These are phyloP conservation scores for Nebria ingens DNA, from an alignment of 1,140 invertebrate genomes.

Conservation along the genomic window DNA sequence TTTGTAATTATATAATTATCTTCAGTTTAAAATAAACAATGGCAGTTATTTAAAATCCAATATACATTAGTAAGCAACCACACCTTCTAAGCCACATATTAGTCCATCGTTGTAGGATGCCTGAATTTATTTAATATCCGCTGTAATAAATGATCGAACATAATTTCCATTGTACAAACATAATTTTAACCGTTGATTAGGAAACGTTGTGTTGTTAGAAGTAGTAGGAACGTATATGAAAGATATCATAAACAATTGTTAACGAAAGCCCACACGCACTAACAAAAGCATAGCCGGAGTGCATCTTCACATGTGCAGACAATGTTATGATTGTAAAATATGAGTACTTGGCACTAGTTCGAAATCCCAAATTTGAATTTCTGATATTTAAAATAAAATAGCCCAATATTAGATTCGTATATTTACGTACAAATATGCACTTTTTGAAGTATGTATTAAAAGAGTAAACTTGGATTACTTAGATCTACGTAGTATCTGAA, in stretches of 20 bases:
- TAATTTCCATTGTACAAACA: background rate
- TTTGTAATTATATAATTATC: background rate
- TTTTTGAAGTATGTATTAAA: no score
- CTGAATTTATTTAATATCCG: conserved; percentile 3
- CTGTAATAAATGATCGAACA: background rate
- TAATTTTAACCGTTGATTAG: conserved; percentile 5
- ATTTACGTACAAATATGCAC: no score
- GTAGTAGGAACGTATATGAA: background rate
- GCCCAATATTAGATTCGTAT: no score
- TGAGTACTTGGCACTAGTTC: no score
- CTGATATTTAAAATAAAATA: no score
- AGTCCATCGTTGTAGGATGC: background rate
- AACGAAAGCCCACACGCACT: background rate
- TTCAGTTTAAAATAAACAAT: background rate
- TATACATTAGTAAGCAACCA: no score
- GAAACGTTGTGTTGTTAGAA: conserved; percentile 1
- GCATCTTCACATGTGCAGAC: no score
- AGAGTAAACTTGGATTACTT: no score
- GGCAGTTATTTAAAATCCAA: background rate
- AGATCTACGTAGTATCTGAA: no score
- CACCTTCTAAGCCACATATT: background rate
- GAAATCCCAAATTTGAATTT: no score
- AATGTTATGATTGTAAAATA: no score
- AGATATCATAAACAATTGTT: conserved; percentile 1
- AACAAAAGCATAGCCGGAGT: background rate